Conservation (phyloP, 1,140 invertebrate genomes). For the Carposina sasakii region DNA sequence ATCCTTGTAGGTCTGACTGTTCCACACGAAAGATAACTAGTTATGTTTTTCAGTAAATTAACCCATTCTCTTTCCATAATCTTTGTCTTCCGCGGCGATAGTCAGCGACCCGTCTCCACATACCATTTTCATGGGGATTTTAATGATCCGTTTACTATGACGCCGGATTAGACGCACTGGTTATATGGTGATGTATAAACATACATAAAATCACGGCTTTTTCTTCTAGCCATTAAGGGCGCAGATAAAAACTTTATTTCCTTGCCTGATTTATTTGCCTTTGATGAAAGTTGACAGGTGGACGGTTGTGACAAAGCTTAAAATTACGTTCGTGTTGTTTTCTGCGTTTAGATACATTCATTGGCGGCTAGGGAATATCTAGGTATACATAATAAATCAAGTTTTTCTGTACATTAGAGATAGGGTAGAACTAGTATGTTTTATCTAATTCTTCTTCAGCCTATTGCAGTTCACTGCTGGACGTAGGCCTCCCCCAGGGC, state of each 20-base stretch:
- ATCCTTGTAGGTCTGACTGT: no score
- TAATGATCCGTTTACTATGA: slow-evolving; percentile 58
- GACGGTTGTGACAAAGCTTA: not conserved
- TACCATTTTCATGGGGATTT: slow-evolving; percentile 51
- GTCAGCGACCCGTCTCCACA: slow-evolving; percentile 29
- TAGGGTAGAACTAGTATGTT: no score
- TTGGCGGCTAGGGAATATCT: no score
- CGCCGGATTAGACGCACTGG: slow-evolving; percentile 39
- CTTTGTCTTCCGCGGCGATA: slow-evolving; percentile 24
- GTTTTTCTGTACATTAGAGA: no score
- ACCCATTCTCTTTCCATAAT: slow-evolving; percentile 11
- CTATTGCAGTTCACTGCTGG: no score
- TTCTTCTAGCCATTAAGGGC: not conserved
- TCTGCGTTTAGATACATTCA: no score
- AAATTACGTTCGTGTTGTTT: not conserved
- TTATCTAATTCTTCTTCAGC: no score
- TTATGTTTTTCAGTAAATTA: no score
- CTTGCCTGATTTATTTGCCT: not conserved
- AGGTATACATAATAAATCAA: no score
- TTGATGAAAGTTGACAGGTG: not conserved
- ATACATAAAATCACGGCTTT: slow-evolving; percentile 25
- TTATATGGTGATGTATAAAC: slow-evolving; percentile 34
- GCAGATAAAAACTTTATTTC: not conserved
- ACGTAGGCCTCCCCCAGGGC: no score
- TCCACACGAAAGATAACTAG: no score